Evolutionary conservation across 2,113 vertebrate genomes (phyloP).

Genomic region (Nesospiza acunhae): DNA sequence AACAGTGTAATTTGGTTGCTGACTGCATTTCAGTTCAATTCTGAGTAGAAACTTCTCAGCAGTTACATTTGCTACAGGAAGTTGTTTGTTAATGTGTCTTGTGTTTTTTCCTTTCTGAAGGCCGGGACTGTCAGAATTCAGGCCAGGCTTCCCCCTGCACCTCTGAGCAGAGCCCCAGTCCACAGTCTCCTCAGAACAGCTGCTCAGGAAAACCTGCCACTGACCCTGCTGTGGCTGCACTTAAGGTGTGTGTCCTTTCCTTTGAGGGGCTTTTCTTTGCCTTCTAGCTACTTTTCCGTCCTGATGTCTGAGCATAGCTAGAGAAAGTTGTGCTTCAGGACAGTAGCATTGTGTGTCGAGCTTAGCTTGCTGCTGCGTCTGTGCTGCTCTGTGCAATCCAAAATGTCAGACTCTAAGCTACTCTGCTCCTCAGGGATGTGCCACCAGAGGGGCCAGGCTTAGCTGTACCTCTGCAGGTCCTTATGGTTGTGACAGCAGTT

Average conservation of each 20-base stretch:
- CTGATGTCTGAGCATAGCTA: neutral
- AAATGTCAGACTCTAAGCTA: neutral
- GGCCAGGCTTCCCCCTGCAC: slow-evolving; percentile 84
- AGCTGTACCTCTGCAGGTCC: neutral
- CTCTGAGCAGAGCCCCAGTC: slow-evolving; percentile 87
- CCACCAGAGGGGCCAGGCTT: neutral
- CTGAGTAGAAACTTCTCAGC: neutral
- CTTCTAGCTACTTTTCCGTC: neutral
- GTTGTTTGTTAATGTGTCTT: neutral
- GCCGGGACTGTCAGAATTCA: slow-evolving; percentile 78
- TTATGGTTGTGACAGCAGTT: neutral
- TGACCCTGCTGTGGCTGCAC: slow-evolving; percentile 75
- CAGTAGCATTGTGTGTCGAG: neutral
- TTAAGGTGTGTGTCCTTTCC: slow-evolving; percentile 67
- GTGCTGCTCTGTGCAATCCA: neutral
- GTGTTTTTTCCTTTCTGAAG: slow-evolving; percentile 63
- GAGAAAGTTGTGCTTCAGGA: neutral
- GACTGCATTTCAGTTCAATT: neutral
- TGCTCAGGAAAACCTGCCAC: slow-evolving; percentile 79
- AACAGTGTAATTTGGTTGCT: neutral
- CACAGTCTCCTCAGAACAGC: slow-evolving; percentile 86
- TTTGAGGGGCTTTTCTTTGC: neutral
- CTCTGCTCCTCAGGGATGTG: neutral
- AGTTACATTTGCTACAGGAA: neutral
- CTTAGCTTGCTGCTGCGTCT: neutral